Percentiles rank a stretch among this genome's conserved stretches.
phyloP scores from a whole-genome alignment of 2,888 invertebrate species.

The Apamea anceps region DNA sequence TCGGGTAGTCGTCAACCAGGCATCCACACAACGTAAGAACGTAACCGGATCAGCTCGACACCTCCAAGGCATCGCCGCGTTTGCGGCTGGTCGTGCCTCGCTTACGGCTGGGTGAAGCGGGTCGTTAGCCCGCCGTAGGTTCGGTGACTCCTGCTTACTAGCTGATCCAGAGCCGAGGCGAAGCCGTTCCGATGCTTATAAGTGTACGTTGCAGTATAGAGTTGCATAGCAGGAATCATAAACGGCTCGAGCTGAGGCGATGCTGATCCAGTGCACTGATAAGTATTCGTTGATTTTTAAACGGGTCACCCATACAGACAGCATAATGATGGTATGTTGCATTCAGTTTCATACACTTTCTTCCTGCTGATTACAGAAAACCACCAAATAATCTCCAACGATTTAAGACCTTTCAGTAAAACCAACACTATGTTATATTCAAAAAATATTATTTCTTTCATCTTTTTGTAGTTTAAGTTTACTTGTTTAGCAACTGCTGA shows the following conservation, averaged over 20 bases:
- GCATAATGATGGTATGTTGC: background rate
- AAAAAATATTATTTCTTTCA: background rate
- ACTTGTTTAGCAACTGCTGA: background rate
- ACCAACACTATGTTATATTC: background rate
- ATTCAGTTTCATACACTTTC: background rate
- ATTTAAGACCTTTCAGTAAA: background rate
- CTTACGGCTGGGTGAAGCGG: background rate
- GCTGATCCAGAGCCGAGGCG: background rate
- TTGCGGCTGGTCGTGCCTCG: background rate
- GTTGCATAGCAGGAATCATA: background rate
- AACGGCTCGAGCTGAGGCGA: no score
- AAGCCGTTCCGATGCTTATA: background rate
- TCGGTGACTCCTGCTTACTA: background rate
- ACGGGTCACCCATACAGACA: background rate
- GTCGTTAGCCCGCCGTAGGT: background rate
- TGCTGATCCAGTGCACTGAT: no score
- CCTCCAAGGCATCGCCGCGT: background rate
- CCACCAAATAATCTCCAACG: background rate
- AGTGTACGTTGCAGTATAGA: background rate
- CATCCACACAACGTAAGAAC: background rate
- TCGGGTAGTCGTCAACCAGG: background rate
- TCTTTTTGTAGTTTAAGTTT: background rate
- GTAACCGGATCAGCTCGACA: background rate
- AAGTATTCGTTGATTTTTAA: background rate
- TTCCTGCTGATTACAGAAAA: background rate